Conservation (phyloP, 2,797 vertebrate species). For the Atherinosoma microstoma region DNA sequence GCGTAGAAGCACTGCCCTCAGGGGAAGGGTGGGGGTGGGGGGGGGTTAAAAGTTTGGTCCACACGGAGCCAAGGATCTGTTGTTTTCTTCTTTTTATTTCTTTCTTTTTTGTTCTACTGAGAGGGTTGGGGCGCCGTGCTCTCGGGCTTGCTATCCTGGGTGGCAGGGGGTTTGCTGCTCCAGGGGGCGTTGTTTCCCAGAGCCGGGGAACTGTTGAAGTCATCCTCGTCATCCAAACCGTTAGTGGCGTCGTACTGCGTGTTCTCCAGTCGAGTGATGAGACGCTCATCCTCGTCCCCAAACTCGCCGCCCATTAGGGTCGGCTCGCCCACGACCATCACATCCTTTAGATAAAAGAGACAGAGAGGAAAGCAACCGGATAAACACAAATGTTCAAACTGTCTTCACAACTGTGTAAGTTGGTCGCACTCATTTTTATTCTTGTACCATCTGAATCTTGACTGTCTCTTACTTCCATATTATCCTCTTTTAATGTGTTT, state of each 20-base stretch:
- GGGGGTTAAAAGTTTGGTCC: conserved; percentile 61
- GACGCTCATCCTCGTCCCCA: conserved; percentile 98
- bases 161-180: conserved; percentile 93
- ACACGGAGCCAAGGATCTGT: conserved; percentile 46
- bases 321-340: conserved; percentile 99
- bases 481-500: background rate
- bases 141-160: conserved; percentile 95
- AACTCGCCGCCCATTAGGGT: conserved; percentile 99
- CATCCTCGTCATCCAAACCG: conserved; percentile 97
- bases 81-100: conserved; percentile 6
- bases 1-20: conserved; percentile 51
- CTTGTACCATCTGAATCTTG: background rate
- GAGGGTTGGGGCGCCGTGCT: conserved; percentile 94
- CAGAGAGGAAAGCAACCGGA: background rate
- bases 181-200: conserved; percentile 95
- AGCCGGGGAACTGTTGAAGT: conserved; percentile 96
- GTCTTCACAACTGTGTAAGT: background rate
- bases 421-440: background rate
- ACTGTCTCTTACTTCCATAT: background rate
- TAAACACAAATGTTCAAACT: background rate
- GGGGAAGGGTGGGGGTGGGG: conserved; percentile 5
- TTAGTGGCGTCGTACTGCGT: conserved; percentile 99
- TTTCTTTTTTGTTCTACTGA: conserved; percentile 83
- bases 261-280: conserved; percentile 99
- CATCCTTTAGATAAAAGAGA: conserved; percentile 84